Base-by-base conservation (phyloP, 2,888 invertebrate genomes). In the Cantharis rufa region DNA sequence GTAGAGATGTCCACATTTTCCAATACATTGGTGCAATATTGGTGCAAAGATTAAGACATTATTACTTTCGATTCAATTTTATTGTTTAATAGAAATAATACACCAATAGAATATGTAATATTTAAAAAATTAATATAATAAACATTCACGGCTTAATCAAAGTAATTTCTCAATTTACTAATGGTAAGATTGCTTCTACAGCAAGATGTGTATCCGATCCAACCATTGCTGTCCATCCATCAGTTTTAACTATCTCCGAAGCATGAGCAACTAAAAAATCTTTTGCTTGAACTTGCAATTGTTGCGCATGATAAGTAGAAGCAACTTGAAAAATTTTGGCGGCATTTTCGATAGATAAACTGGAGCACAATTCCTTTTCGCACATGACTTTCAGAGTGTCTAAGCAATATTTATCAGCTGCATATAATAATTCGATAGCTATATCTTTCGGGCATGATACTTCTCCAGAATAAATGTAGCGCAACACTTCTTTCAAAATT, bases 351-450 rank as follows among this genome's bases (percentile, higher is more conserved):
- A 98, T 96, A 48, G 96, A 96, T 83, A 99, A 91, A 90, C 95
- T 97, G 83, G 96, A 93, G 90, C 97, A 98, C 80, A 99, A 91
- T 79, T 98, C 97, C 89, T 98, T 98, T 89, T 99, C 98, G 89
- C 98, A 97, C 96, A 97, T 97, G 85, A 98, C 98, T 92, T 99
- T 99, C 90, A 99, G 92, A 91, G 98, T 94, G 89, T 99, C 98
- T 85, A 99, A 89, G 77, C 98, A 98, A 88, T 99, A 99, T 94
- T 95, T 99, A 89, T 99, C 99, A 70, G 99, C 99, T 78, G 98
- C 98, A 74, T 98, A n/a, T n/a, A 48, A 7, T 10, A 48, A n/a
- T 5, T 48, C 7, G 0, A 7, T n/a, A n/a, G 48, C 5, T 0
- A 48, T 7, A 13, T n/a, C n/a, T n/a, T n/a, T n/a, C 13, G n/a